phyloP scores from a whole-genome alignment of 2,888 invertebrate species.

The Eilema caniola region DNA sequence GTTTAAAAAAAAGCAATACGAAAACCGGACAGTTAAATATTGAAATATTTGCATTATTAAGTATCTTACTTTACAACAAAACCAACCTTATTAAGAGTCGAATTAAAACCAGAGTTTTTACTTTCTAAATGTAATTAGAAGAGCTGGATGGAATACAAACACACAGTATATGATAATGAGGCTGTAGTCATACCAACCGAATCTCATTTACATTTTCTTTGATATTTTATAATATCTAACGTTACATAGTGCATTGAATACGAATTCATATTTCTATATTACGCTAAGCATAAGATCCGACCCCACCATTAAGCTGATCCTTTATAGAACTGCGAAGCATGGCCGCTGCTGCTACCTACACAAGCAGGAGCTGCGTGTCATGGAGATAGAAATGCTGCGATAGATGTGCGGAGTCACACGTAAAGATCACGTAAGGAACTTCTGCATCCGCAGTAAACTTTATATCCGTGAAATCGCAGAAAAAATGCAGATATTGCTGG shows the following conservation, averaged over 20 bases:
- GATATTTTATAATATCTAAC: constrained; percentile 14
- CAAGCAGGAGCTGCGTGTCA: no score
- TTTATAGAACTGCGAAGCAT: no score
- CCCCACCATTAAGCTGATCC: no score
- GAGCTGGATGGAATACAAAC: constrained; percentile 17
- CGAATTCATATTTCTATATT: background rate
- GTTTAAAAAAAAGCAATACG: background rate
- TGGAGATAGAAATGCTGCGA: no score
- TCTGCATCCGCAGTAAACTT: no score
- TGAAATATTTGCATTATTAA: background rate
- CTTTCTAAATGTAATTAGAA: constrained; percentile 27
- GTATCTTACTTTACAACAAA: background rate
- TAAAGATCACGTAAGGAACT: no score
- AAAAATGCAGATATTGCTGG: no score
- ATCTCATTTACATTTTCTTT: constrained; percentile 22
- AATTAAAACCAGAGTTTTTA: constrained; percentile 14
- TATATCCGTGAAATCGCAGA: no score
- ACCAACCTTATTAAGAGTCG: background rate
- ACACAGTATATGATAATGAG: constrained; percentile 21
- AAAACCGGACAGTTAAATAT: background rate
- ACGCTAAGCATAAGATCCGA: background rate
- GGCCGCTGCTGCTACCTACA: no score
- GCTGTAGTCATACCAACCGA: constrained; percentile 5
- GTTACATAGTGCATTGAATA: constrained; percentile 1
- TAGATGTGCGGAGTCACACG: no score